Evolutionary conservation across 2,797 vertebrate species (phyloP), one percentile per base, ranked within the genome.

Genomic region (Fistularia commersonii): DNA sequence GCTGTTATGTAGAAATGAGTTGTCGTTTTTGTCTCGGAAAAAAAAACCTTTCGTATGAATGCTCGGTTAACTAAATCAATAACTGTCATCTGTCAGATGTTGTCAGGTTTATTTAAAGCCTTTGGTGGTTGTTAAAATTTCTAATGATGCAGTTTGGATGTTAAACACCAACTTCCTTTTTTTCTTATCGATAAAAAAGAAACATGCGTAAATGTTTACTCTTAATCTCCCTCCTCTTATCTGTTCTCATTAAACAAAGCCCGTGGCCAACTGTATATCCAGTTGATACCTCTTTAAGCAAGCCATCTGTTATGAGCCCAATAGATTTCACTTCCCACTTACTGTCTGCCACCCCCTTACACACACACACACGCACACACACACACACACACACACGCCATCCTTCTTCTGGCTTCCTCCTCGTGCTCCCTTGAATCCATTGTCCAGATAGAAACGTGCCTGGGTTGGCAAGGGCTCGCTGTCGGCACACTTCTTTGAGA

Each of bases 401-500:
- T n/a, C 35, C 31, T 40, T 53, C 54, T 45, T 47, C 59, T 41
- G 12, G 45, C 51, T 58, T 52, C 72, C 45, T 67, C 52, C 63
- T 54, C 53, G 2, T 66, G 62, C 77, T 66, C 54, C 58, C 57
- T 47, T 64, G 78, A 84, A 87, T 85, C 87, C 72, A 89, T 90
- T 90, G 90, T 92, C 90, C 88, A 72, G 77, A 80, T 53, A 59
- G 70, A 51, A 81, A 88, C 87, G 86, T 90, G 90, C 81, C 80
- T 66, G 32, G 87, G 83, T 66, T 91, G 78, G 79, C 81, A 90
- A 90, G 68, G 74, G 64, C 64, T 79, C 32, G 54, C 82, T 89
- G 84, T 85, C 60, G 48, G 74, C 64, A 51, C 81, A 82, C 81
- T 86, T 90, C 91, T 89, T 90, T 91, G 87, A 91, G 90, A 92